Conservation (phyloP, 2,797 vertebrate genomes). For the Coendou prehensilis region DNA sequence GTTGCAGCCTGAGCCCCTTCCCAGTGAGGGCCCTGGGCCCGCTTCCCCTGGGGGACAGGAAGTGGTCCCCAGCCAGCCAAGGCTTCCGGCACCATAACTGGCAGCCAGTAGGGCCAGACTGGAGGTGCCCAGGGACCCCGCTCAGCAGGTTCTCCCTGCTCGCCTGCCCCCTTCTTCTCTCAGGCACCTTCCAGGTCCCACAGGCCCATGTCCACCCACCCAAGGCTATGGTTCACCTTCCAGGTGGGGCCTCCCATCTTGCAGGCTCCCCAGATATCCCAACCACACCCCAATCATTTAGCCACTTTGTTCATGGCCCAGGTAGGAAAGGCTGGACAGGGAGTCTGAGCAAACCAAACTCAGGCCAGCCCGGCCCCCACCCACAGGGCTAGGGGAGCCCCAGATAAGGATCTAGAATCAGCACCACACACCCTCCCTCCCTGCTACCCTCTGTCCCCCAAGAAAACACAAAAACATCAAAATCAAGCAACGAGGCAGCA, state of each 20-base stretch:
- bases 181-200: too few relatives aligned
- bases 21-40: not conserved
- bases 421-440: not conserved
- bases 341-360: not conserved
- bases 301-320: not conserved
- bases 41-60: not conserved
- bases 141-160: too few relatives aligned
- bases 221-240: not conserved
- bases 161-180: accelerated
- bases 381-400: not conserved
- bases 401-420: not conserved
- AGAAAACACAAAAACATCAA: slow-evolving; percentile 66
- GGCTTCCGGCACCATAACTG: not conserved
- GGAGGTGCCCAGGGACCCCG: not conserved
- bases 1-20: not conserved
- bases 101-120: not conserved
- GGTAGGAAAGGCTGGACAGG: not conserved
- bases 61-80: not conserved
- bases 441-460: not conserved
- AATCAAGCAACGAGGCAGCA: slow-evolving; percentile 80
- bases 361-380: not conserved
- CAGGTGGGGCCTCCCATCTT: not conserved
- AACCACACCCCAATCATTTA: not conserved
- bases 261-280: not conserved
- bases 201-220: not conserved